Base-by-base conservation (phyloP, 2,888 invertebrate species). In the Drosophila mimica region DNA sequence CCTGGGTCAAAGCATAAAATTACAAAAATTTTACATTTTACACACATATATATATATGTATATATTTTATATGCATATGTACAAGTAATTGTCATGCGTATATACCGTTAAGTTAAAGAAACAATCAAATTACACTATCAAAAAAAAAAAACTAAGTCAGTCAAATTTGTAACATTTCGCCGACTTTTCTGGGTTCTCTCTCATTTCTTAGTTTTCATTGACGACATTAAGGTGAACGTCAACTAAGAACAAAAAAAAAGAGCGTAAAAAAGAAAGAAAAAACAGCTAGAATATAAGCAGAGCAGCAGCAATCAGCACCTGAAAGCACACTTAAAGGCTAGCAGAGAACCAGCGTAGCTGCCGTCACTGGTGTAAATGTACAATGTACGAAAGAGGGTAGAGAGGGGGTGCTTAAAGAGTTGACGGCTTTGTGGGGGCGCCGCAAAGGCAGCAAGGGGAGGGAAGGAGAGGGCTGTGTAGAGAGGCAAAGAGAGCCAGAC, bases 211-310 rank as follows among this genome's bases (percentile, higher is more conserved):
- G 60, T 68, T 58, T 77, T 71, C 76, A 86, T 83, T 78, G 78
- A 82, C 81, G 83, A 88, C 90, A 88, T 86, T 83, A 83, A 88
- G 76, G 74, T 52, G 46, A 77, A 74, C 81, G 75, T 71, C 81
- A 82, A 79, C 62, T 52, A 60, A 72, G 78, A 52, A 74, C 67
- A 74, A 70, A 71, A 25, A 25, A 74, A 67, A 40, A 34, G 2
- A 15, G 43, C 13, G 9, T 36, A 36, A 33, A 31, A 59, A 51
- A 31, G 2, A 36, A 83, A 77, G 70, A 51, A 34, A 28, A 76
- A 52, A 60, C 60, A 79, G 51, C 76, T 74, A 65, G 65, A 71
- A 75, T 60, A 67, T 58, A 63, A 68, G 63, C 56, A 70, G 81
- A 69, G 63, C 69, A 66, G 48, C 69, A 62, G 51, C 38, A 65